Base-by-base conservation (phyloP, 2,113 vertebrate genomes). In the Lipophrys pholis region DNA sequence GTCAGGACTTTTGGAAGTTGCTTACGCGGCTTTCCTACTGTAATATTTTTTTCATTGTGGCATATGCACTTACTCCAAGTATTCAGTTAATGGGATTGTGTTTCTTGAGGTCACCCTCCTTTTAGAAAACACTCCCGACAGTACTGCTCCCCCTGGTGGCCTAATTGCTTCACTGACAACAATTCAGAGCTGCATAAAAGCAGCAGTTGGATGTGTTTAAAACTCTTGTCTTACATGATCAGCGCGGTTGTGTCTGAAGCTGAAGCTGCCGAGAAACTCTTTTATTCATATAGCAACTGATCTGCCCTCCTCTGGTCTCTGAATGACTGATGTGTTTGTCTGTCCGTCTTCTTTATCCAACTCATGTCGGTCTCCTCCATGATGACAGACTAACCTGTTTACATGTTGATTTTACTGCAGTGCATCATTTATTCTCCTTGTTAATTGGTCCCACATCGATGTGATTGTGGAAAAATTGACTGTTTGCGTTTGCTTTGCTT, bases 241-340 rank as follows among this genome's bases (percentile, higher is more conserved):
- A 49, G 11, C 59, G 7, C 43, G 36, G 43, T 3, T 56, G 38
- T 61, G 2, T 5, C 12, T 80, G 6, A 7, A 75, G 15, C 66
- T 69, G 55, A 69, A 66, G 16, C 57, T 46, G 42, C 21, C 2
- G 21, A 30, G 21, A 4, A 30, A 30, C 21, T 30, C 21, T 30
- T 30, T 30, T 30, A 30, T 30, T 2, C 21, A 30, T 30, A 30
- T 30, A 30, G 21, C 21, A 30, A 30, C 21, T 30, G 21, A 61
- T 6, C 77, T 62, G 81, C 83, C 84, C 75, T 78, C 73, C 87
- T 30, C 81, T 83, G 87, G 76, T 54, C 38, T 62, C 35, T 42
- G 39, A 45, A 12, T 42, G 16, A 5, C 52, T 70, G 4, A 57
- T 53, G 7, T 64, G 6, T 45, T 58, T 17, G 11, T 57, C 21